These are phyloP conservation scores for Megaustenia siamemsis DNA, from an alignment of 2,888 invertebrate genomes.

Conservation along the genomic window DNA sequence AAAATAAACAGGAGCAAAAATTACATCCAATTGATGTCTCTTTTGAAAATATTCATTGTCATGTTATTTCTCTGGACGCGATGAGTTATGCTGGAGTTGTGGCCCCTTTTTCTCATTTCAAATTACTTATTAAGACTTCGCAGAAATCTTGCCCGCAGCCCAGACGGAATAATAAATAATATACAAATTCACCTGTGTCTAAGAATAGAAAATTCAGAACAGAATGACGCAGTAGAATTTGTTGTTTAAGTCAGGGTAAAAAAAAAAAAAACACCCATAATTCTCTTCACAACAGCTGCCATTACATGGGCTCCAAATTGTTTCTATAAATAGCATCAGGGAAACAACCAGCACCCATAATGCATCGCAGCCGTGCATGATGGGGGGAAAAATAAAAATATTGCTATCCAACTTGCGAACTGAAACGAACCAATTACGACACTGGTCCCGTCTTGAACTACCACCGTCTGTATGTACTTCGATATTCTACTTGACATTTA, in stretches of 20 bases:
- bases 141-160: no score
- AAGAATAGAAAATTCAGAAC: not conserved
- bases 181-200: no score
- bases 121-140: no score
- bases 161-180: no score
- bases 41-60: no score
- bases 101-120: no score
- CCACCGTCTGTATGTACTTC: not conserved
- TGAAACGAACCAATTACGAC: not conserved
- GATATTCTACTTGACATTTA: not conserved
- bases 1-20: no score
- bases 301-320: not conserved
- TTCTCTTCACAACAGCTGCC: not conserved
- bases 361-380: not conserved
- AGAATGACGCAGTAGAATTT: not conserved
- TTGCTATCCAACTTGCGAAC: not conserved
- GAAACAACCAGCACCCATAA: not conserved
- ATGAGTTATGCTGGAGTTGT: no score
- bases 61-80: no score
- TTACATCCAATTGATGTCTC: no score
- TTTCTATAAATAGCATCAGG: not conserved
- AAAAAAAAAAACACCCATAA: not conserved
- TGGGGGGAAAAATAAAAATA: not conserved
- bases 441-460: conserved; percentile 1
- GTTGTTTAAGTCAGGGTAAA: no score